Percentiles rank a stretch among this genome's conserved stretches.
Evolutionary conservation across 2,797 vertebrate species (phyloP).

Genomic region (Mareca penelope): DNA sequence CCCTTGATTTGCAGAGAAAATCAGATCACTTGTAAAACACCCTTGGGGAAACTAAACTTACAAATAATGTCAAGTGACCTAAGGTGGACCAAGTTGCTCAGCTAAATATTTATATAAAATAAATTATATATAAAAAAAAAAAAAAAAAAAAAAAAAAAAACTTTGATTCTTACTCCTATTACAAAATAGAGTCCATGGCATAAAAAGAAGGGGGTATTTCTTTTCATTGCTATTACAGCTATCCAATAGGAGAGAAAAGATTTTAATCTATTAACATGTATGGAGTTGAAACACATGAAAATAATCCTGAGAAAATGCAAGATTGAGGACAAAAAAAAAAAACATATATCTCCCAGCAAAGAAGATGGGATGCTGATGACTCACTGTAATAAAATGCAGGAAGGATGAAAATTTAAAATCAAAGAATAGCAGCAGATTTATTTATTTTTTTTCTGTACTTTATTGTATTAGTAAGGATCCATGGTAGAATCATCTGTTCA

Average conservation of each 20-base stretch:
- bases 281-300: not conserved
- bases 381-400: not conserved
- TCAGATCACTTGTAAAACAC: not conserved
- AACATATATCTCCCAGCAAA: not conserved
- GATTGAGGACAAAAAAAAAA: not conserved
- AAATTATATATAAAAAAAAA: too few species aligned
- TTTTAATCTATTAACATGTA: not conserved
- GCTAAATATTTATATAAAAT: not conserved
- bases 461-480: not conserved
- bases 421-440: not conserved
- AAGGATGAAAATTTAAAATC: not conserved
- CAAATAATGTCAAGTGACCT: not conserved
- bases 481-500: not conserved
- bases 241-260: not conserved
- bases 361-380: rapidly evolving
- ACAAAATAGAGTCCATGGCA: not conserved
- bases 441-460: not conserved
- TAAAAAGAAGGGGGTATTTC: not conserved
- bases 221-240: not conserved
- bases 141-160: not conserved
- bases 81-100: not conserved
- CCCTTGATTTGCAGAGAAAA: not conserved
- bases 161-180: rapidly evolving
- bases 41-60: not conserved
- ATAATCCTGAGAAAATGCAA: not conserved